Conservation (phyloP, 2,797 vertebrate genomes). For the Jordanella pulchra region DNA sequence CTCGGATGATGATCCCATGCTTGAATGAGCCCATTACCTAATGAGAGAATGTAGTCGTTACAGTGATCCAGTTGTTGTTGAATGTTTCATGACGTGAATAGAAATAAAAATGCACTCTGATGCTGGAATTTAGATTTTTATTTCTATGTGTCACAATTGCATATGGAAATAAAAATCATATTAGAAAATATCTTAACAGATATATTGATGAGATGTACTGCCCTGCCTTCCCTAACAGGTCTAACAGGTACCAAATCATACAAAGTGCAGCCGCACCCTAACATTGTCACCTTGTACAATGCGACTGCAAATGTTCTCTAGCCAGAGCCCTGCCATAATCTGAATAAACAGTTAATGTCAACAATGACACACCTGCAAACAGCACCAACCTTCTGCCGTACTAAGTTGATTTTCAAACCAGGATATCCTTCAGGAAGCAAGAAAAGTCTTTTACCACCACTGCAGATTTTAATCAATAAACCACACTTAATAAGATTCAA, state of each 20-base stretch:
- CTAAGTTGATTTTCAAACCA: constrained; percentile 4
- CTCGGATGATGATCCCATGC: constrained; percentile 63
- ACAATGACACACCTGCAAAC: constrained; percentile 26
- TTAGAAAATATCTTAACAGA: background rate
- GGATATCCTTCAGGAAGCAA: background rate
- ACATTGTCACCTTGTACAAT: background rate
- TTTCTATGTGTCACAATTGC: constrained; percentile 1
- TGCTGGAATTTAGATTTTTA: constrained; percentile 10
- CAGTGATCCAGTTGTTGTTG: constrained; percentile 46
- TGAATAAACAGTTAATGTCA: constrained; percentile 23
- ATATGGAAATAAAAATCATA: too few relatives aligned
- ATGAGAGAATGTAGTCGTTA: constrained; percentile 45
- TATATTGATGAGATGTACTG: background rate
- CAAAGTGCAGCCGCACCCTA: constrained; percentile 2
- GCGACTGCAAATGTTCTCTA: constrained; percentile 13
- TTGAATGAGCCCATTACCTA: constrained; percentile 54
- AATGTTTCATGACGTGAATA: constrained; percentile 25
- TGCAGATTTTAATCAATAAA: background rate
- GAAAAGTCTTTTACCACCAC: background rate
- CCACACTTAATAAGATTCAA: background rate
- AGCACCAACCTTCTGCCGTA: constrained; percentile 13
- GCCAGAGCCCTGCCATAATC: constrained; percentile 2
- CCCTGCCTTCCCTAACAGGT: background rate
- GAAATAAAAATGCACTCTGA: constrained; percentile 5
- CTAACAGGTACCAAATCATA: constrained; percentile 1